Evolutionary conservation across 2,113 vertebrate genomes (phyloP).

Genomic region (Herpetotheres cachinnans): DNA sequence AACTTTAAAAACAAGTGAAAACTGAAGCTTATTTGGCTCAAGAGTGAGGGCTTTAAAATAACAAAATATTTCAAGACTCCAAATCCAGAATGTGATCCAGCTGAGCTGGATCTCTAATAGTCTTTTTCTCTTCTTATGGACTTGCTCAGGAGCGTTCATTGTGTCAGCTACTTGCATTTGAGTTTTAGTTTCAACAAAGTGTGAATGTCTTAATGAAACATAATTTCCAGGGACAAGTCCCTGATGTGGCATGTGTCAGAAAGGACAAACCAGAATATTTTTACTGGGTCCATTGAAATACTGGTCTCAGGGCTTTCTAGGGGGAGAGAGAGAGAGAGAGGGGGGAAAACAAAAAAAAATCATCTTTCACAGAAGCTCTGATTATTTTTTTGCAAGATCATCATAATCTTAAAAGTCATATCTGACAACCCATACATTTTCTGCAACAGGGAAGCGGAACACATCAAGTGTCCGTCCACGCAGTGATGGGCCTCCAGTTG

Average conservation of each 20-base stretch:
- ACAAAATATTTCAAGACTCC: background rate
- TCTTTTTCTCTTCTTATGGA: background rate
- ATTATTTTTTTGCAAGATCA: background rate
- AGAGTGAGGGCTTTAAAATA: background rate
- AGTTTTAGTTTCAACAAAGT: background rate
- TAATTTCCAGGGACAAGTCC: background rate
- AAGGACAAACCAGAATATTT: background rate
- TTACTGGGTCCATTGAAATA: background rate
- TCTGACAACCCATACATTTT: background rate
- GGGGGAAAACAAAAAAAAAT: too few species aligned
- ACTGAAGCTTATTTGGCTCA: background rate
- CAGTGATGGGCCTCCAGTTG: background rate
- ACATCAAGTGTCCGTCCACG: background rate
- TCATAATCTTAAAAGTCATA: background rate
- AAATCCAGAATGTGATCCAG: background rate
- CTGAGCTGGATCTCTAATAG: background rate
- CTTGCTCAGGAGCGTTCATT: background rate
- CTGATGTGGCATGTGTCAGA: background rate
- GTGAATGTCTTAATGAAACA: background rate
- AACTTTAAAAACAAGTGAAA: background rate
- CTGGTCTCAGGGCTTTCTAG: background rate
- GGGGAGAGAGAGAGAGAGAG: too few species aligned
- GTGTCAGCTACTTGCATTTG: background rate
- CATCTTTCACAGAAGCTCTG: background rate
- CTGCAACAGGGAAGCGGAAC: background rate